phyloP scores from a whole-genome alignment of 2,113 vertebrate genomes.

The Aspidoscelis tigris region DNA sequence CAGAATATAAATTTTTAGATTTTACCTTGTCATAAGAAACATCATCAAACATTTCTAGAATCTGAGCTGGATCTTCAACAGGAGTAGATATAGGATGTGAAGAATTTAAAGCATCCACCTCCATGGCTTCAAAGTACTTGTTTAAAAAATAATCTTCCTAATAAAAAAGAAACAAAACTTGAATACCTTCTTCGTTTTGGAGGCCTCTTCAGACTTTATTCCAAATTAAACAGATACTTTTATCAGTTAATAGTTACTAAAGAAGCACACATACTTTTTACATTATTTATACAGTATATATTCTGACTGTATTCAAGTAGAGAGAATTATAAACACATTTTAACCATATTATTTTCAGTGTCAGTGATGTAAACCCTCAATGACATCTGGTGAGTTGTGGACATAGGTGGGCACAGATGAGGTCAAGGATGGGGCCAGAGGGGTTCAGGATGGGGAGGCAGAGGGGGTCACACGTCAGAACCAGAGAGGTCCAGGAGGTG shows the following conservation, averaged over 20 bases:
- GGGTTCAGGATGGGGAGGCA: too few relatives aligned
- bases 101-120: conserved; percentile 87
- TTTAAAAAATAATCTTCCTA: conserved; percentile 87
- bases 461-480: too few relatives aligned
- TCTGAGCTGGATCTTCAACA: conserved; percentile 88
- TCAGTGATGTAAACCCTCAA: too few relatives aligned
- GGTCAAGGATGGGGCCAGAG: too few relatives aligned
- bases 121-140: conserved; percentile 90
- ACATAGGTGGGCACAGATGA: too few relatives aligned
- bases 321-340: neutral
- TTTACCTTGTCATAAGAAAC: conserved; percentile 92
- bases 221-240: neutral
- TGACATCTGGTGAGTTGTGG: too few relatives aligned
- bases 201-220: neutral
- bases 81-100: conserved; percentile 88
- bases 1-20: neutral
- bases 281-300: neutral
- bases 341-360: neutral
- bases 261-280: neutral
- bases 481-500: too few relatives aligned
- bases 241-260: neutral
- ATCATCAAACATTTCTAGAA: conserved; percentile 91
- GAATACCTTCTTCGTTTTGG: neutral
- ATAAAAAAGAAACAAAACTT: conserved; percentile 1
- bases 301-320: neutral